Evolutionary conservation across 2,797 vertebrate genomes (phyloP), one percentile per base, ranked within the genome.

Genomic region (Tachyglossus aculeatus): DNA sequence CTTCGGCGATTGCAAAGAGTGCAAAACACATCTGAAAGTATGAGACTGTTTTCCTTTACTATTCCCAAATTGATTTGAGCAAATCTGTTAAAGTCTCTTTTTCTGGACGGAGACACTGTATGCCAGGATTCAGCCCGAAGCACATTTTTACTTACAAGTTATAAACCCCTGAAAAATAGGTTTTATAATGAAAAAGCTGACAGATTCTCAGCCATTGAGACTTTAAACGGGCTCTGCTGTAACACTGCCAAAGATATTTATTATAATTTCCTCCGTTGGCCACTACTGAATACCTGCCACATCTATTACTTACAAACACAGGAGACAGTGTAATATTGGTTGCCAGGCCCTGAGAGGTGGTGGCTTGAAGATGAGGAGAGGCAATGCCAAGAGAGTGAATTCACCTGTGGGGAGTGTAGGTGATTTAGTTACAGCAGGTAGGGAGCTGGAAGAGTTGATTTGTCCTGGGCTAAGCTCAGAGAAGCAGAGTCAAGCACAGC

Each of bases 91-190:
- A 13, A 41, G 61, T 57, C 32, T 16, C 9, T 19, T n/a, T 53
- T 38, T 63, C 64, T 32, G 31, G 44, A 36, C 57, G 50, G 19
- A 47, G 37, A 54, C 22, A 33, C 58, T 7, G 0, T n/a, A 7
- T 13, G 19, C 25, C 34, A 37, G 37, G 12, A 56, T 61, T 57
- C 54, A 67, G 37, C 77, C 50, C 14, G 11, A 37, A 58, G 45
- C 45, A 45, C 40, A 48, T 27, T 57, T 66, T 67, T 56, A 41
- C 24, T 50, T 47, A 22, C 31, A 45, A 60, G 44, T 52, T 58
- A 43, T 32, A 64, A 70, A 71, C 40, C 3, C 45, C 21, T 50
- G 58, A 71, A 67, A 74, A 68, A 78, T 37, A 66, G 65, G 33
- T 57, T 58, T 71, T 38, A 12, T 61, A 54, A 72, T 32, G 57